Percentiles rank a stretch among this genome's conserved stretches.
Conservation (phyloP, 2,888 invertebrate genomes). For the Eupeodes latifasciatus region DNA sequence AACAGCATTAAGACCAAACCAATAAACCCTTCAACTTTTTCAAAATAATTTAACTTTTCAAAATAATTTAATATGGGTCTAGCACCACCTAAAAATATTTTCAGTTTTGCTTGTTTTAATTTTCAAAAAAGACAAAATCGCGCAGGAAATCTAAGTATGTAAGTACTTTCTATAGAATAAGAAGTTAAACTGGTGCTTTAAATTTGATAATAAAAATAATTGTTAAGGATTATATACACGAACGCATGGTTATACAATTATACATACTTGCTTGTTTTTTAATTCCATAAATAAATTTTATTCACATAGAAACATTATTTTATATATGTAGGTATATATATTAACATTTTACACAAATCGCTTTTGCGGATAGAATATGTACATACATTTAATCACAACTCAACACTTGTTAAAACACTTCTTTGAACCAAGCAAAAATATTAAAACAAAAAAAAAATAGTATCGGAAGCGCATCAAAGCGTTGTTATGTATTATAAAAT, state of each 20-base stretch:
- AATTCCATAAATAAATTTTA: slow-evolving; percentile 36
- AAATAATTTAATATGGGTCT: not conserved
- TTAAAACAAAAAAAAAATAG: not conserved
- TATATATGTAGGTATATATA: slow-evolving; percentile 44
- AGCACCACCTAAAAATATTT: not conserved
- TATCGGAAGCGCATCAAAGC: not conserved
- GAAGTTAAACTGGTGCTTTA: slow-evolving; percentile 69
- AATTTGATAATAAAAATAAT: slow-evolving; percentile 60
- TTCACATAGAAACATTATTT: slow-evolving; percentile 46
- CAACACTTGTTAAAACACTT: slow-evolving; percentile 63
- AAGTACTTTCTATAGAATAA: slow-evolving; percentile 4
- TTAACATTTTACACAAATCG: slow-evolving; percentile 53
- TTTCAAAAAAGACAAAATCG: slow-evolving; percentile 7
- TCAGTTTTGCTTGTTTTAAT: slow-evolving; percentile 5
- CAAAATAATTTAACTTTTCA: not conserved
- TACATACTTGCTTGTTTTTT: slow-evolving; percentile 29
- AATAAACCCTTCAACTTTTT: not conserved
- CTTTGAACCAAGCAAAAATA: slow-evolving; percentile 45
- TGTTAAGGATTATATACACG: slow-evolving; percentile 33
- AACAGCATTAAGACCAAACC: not conserved
- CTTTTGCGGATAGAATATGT: slow-evolving; percentile 62
- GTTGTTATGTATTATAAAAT: slow-evolving; percentile 16
- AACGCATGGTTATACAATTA: slow-evolving; percentile 14
- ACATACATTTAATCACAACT: slow-evolving; percentile 41
- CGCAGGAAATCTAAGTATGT: slow-evolving; percentile 23